phyloP scores from a whole-genome alignment of 2,113 vertebrate species.

The Xyrauchen texanus region DNA sequence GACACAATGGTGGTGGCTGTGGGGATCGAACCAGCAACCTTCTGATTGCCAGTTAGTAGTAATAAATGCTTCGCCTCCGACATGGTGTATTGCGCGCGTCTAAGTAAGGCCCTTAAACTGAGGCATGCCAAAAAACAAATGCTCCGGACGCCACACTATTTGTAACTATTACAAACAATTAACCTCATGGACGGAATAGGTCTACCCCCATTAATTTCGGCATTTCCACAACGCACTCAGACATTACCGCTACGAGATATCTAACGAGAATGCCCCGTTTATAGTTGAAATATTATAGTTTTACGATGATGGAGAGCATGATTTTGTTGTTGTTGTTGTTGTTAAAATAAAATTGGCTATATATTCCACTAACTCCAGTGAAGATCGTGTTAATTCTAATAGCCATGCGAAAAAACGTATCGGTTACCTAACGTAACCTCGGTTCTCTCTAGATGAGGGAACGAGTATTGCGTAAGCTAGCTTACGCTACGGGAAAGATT shows the following conservation, averaged over 20 bases:
- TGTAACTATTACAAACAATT: conserved; percentile 77
- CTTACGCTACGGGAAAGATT: too few relatives aligned
- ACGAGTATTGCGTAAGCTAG: too few relatives aligned
- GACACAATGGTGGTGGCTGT: too few relatives aligned
- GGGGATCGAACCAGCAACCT: too few relatives aligned
- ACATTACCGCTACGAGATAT: conserved; percentile 61
- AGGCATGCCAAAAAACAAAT: conserved; percentile 71
- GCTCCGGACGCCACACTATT: conserved; percentile 63
- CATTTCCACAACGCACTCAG: conserved; percentile 60
- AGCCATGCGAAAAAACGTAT: not conserved
- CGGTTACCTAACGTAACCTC: too few relatives aligned
- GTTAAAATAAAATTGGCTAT: not conserved
- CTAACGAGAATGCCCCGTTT: conserved; percentile 63
- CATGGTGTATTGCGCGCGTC: conserved; percentile 66
- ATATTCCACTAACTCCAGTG: not conserved
- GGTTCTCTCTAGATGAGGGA: too few relatives aligned
- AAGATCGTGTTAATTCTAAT: not conserved
- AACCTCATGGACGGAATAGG: conserved; percentile 73
- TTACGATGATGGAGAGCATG: not conserved
- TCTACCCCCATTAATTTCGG: conserved; percentile 66
- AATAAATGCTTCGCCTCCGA: conserved; percentile 47
- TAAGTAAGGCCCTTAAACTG: conserved; percentile 57
- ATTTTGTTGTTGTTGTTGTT: not conserved
- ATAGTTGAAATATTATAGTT: conserved; percentile 59
- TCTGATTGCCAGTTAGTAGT: conserved; percentile 63